Evolutionary conservation across 2,113 vertebrate genomes (phyloP).

Genomic region (Periophthalmodon schlosseri): DNA sequence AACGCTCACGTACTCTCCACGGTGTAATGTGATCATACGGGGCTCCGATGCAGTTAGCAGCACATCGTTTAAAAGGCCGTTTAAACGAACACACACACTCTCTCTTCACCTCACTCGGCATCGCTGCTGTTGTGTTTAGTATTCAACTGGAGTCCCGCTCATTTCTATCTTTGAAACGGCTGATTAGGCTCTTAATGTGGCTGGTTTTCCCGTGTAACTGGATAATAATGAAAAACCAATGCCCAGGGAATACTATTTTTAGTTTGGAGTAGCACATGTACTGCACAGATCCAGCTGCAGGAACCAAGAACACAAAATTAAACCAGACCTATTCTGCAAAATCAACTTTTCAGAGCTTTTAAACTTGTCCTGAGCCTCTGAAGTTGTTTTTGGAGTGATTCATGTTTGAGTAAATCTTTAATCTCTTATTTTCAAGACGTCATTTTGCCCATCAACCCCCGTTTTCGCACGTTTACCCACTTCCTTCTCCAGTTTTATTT

Average conservation of each 20-base stretch:
- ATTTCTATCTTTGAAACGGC: constrained; percentile 27
- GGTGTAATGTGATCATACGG: constrained; percentile 64
- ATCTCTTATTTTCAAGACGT: no score
- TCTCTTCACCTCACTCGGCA: constrained; percentile 19
- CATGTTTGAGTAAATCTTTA: no score
- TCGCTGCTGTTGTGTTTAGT: constrained; percentile 41
- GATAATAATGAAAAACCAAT: not conserved
- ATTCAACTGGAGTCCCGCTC: constrained; percentile 37
- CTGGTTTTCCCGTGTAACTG: constrained; percentile 13
- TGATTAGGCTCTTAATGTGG: constrained; percentile 28
- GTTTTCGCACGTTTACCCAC: no score
- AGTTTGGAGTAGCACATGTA: not conserved
- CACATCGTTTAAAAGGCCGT: constrained; percentile 35
- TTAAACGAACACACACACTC: not conserved
- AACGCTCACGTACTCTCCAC: constrained; percentile 39
- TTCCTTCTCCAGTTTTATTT: no score
- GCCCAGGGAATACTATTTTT: not conserved
- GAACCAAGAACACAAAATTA: no score
- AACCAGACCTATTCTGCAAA: no score
- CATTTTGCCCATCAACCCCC: no score
- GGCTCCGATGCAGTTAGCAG: constrained; percentile 44
- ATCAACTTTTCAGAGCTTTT: no score
- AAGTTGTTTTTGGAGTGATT: no score
- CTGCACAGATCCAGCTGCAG: not conserved
- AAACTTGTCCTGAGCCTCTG: no score